Conservation (phyloP, 2,113 vertebrate species). For the Phylloscopus trochilus region DNA sequence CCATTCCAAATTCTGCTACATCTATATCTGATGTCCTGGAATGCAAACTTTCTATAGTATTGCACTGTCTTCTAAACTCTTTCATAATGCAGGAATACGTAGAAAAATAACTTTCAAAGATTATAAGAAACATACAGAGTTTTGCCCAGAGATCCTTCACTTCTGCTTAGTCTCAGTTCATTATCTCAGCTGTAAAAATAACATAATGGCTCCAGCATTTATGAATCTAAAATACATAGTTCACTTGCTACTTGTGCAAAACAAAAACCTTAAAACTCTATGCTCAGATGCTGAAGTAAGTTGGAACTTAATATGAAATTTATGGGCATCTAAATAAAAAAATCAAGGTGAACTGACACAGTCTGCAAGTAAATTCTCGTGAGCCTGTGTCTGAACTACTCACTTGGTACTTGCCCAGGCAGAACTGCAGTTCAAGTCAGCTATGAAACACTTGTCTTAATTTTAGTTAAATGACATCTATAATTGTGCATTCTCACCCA, state of each 20-base stretch:
- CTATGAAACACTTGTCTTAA: background rate
- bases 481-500: background rate
- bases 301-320: background rate
- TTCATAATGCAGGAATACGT: background rate
- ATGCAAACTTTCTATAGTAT: background rate
- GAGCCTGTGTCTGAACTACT: background rate
- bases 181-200: conserved; percentile 20
- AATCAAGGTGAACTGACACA: background rate
- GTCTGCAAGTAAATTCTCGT: background rate
- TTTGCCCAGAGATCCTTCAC: background rate
- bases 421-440: background rate
- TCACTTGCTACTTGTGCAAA: background rate
- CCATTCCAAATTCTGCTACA: background rate
- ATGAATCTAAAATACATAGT: conserved; percentile 8
- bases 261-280: conserved; percentile 2
- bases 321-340: background rate
- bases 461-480: background rate
- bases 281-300: background rate
- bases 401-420: background rate
- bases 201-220: background rate
- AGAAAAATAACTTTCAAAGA: conserved; percentile 5
- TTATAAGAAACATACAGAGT: background rate
- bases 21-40: background rate
- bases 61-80: background rate
- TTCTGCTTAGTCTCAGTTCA: background rate